phyloP scores from a whole-genome alignment of 2,888 invertebrate species.

The Idaea straminata region DNA sequence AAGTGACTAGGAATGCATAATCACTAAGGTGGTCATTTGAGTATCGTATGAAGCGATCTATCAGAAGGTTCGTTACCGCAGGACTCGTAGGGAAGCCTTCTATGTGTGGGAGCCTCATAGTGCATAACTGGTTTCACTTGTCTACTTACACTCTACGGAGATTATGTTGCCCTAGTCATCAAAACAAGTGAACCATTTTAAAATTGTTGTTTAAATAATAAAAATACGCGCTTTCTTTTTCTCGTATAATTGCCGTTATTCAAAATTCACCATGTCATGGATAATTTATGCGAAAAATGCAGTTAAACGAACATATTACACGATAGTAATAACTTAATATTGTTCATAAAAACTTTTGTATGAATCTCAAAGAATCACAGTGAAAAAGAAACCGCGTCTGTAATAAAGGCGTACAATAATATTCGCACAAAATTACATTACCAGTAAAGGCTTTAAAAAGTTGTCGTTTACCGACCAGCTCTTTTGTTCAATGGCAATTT shows the following conservation, averaged over 20 bases:
- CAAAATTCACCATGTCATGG: too few species aligned
- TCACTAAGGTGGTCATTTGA: conserved; percentile 47
- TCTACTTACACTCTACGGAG: conserved; percentile 32
- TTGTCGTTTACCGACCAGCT: conserved; percentile 47
- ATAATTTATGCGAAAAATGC: conserved; percentile 11
- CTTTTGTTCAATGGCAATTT: conserved; percentile 60
- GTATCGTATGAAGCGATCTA: conserved; percentile 74
- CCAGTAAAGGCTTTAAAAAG: conserved; percentile 51
- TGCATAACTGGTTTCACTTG: conserved; percentile 68
- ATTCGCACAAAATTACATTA: conserved; percentile 50
- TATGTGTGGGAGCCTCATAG: conserved; percentile 68
- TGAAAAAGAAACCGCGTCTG: conserved; percentile 47
- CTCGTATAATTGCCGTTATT: too few species aligned
- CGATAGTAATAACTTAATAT: conserved; percentile 26
- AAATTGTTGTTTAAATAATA: conserved; percentile 7
- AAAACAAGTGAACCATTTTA: conserved; percentile 4
- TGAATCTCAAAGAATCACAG: conserved; percentile 41
- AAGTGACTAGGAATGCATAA: conserved; percentile 46
- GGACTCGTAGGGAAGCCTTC: conserved; percentile 64
- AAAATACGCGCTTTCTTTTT: neutral
- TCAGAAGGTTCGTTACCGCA: conserved; percentile 63
- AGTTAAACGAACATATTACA: conserved; percentile 17
- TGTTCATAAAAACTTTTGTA: conserved; percentile 21
- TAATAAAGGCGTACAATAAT: conserved; percentile 48
- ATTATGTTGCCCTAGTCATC: conserved; percentile 46